Evolutionary conservation across 2,797 vertebrate species (phyloP), one percentile per base, ranked within the genome.

Genomic region (Siniperca obscura): DNA sequence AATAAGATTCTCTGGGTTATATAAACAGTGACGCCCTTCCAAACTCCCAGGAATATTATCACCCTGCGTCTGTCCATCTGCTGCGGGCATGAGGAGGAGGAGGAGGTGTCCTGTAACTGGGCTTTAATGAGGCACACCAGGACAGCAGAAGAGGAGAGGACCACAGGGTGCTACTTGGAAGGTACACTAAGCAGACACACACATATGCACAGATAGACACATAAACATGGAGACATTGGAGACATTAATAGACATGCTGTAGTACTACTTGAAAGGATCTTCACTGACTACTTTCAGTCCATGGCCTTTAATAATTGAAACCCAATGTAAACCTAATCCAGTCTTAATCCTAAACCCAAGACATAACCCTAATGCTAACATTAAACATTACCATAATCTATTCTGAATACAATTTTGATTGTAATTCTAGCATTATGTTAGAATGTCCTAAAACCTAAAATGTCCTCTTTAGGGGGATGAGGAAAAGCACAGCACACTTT

Each of bases 1-100:
- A 94, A 95, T 94, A 94, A 93, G 90, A 95, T 92, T 92, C 90
- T 88, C 88, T 84, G 90, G 86, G 87, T 94, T 93, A 94, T 87
- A 90, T 91, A 94, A 95, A 94, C 94, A 91, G 80, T 80, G 82
- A 90, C 80, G 65, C 84, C 87, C 81, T 82, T 84, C 80, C 79
- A 83, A 89, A 90, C 88, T 93, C 87, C 87, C 84, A 87, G 92
- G 88, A 94, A 93, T 89, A 93, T 91, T 80, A 81, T 87, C 81
- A 53, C 83, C 85, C 91, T 62, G 77, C 44, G 72, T 84, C 87
- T 78, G 90, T 93, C 93, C 93, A 91, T 94, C 93, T 94, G 93
- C 84, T 88, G 76, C 13, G 3, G 44, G 34, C 72, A 83, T 38
- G 76, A 90, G 60, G 84, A 87, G 71, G 90, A 89, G 84, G 90